A percentile compares a stretch with the other conserved stretches of the same genome.
These are phyloP conservation scores for Bolinopsis microptera DNA, from an alignment of 37 sponge, comb jelly and placozoan genomes.

Conservation along the genomic window DNA sequence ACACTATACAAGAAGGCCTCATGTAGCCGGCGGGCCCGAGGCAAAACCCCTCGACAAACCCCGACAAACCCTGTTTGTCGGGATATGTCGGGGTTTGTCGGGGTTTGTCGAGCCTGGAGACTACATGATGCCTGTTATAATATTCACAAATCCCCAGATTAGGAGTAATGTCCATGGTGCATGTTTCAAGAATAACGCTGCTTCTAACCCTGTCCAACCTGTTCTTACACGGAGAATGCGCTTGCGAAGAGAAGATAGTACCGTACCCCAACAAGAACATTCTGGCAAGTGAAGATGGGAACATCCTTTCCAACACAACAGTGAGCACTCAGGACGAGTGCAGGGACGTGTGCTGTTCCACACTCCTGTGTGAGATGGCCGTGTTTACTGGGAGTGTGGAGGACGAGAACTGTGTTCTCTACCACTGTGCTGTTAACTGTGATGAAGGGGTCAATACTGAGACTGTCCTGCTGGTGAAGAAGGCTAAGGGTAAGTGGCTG, in stretches of 20 bases:
- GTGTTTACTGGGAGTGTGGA: not conserved
- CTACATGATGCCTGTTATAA: no score
- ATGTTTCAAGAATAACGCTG: no score
- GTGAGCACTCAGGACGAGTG: conserved; percentile 4
- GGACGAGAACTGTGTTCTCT: not conserved
- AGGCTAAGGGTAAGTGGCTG: not conserved
- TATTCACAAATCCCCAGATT: no score
- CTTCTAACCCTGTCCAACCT: not conserved
- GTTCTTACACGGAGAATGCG: not conserved
- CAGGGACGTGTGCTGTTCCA: not conserved
- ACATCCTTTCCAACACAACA: not conserved
- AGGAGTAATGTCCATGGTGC: no score
- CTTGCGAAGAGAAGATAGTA: not conserved
- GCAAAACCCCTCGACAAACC: no score
- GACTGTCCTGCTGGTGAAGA: not conserved
- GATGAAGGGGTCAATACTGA: not conserved
- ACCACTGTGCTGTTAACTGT: not conserved
- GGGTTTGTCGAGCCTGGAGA: no score
- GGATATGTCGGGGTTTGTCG: no score
- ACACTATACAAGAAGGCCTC: no score
- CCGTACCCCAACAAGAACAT: not conserved
- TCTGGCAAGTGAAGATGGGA: not conserved
- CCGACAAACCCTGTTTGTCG: no score
- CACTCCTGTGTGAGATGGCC: not conserved
- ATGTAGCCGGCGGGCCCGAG: no score